A percentile compares a stretch with the other conserved stretches of the same genome.
Evolutionary conservation across 30 jellyfish, hydroid and myxozoan genomes (phyloP).

Genomic region (Cassiopea xamachana): DNA sequence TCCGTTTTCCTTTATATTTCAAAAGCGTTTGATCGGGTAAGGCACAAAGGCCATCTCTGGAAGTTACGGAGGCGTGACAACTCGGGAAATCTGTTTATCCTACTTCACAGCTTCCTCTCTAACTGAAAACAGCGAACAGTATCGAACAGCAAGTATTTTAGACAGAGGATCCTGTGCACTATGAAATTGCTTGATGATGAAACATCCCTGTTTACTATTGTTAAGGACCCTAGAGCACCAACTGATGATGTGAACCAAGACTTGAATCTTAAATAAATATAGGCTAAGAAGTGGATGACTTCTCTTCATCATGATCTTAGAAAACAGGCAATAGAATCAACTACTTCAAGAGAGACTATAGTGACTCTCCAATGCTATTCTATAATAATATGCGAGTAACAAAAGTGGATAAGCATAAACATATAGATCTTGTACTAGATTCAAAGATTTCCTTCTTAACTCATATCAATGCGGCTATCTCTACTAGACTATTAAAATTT

Average conservation of each 20-base stretch:
- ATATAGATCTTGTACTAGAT: too few relatives aligned
- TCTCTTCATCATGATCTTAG: neutral
- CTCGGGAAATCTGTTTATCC: neutral
- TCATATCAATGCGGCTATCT: too few relatives aligned
- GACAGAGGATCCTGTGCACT: slow-evolving; percentile 4
- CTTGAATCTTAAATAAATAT: neutral
- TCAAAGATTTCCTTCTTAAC: too few relatives aligned
- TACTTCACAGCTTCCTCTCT: neutral
- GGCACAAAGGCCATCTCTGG: slow-evolving; percentile 21
- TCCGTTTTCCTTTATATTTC: slow-evolving; percentile 56
- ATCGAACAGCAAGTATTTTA: neutral
- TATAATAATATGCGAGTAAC: too few relatives aligned
- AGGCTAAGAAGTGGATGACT: neutral
- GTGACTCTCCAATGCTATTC: too few relatives aligned
- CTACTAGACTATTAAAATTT: too few relatives aligned
- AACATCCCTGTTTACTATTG: neutral
- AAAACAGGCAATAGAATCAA: neutral
- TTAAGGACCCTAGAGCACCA: slow-evolving; percentile 15
- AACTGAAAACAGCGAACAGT: neutral
- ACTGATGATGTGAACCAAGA: slow-evolving; percentile 12
- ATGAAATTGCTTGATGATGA: too few relatives aligned
- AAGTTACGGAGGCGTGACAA: neutral
- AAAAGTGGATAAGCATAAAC: too few relatives aligned
- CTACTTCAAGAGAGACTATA: neutral
- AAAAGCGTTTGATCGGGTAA: slow-evolving; percentile 63